Percentiles rank a stretch among this genome's conserved stretches.
Conservation (phyloP, 1,140 invertebrate genomes). For the Neodiprion virginianus region DNA sequence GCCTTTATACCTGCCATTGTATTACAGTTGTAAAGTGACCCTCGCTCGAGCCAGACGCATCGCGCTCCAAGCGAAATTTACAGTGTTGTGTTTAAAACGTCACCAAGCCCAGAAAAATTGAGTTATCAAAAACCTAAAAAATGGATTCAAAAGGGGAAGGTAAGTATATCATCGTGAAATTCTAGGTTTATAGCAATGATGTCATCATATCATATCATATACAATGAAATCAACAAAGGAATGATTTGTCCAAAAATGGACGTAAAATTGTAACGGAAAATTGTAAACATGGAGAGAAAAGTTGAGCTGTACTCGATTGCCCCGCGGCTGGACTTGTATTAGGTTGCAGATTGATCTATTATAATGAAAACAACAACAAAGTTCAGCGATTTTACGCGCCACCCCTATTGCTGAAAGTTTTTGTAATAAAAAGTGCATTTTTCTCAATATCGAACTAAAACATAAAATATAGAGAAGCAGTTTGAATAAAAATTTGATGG, state of each 20-base stretch:
- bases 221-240: background rate
- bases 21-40: background rate
- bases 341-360: too few species aligned
- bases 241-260: background rate
- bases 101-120: background rate
- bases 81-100: background rate
- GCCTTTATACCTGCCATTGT: background rate
- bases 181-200: background rate
- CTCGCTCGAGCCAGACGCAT: background rate
- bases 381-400: too few species aligned
- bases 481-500: too few species aligned
- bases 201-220: background rate
- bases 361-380: too few species aligned
- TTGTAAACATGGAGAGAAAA: too few species aligned
- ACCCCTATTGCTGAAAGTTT: too few species aligned
- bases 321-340: too few species aligned
- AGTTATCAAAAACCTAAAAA: background rate
- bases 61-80: background rate
- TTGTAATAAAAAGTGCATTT: too few species aligned
- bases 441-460: too few species aligned
- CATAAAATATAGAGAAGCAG: too few species aligned
- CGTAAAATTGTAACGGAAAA: background rate
- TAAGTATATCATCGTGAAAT: background rate
- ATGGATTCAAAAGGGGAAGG: background rate
- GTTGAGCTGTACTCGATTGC: too few species aligned